Evolutionary conservation across 2,797 vertebrate genomes (phyloP).

Genomic region (Sebastes nivosus): DNA sequence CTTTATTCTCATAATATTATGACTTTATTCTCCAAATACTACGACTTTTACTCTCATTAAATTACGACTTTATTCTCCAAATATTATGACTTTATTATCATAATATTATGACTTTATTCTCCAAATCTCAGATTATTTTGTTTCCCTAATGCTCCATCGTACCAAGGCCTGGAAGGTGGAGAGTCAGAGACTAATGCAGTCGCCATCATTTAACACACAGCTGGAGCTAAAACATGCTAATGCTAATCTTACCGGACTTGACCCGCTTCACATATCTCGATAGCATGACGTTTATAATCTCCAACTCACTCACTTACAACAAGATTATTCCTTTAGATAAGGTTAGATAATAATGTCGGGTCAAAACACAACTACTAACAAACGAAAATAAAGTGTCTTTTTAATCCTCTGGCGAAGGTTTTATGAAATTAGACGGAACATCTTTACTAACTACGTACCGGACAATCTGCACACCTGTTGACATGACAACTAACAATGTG

Average conservation of each 20-base stretch:
- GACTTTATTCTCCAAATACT: too few species aligned
- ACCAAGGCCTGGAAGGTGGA: too few species aligned
- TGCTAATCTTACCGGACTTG: conserved; percentile 59
- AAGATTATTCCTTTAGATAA: neutral
- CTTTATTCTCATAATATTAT: too few species aligned
- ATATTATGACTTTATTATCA: too few species aligned
- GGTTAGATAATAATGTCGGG: neutral
- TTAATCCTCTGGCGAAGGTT: too few species aligned
- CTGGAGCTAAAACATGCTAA: neutral
- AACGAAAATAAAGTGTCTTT: accelerated
- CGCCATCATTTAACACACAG: neutral
- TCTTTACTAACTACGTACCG: accelerated
- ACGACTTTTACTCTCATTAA: too few species aligned
- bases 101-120: too few species aligned
- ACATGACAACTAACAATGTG: neutral
- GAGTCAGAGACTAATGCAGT: neutral
- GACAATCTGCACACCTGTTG: conserved; percentile 39
- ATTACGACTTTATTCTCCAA: too few species aligned
- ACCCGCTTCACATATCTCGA: conserved; percentile 65
- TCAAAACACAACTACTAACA: neutral
- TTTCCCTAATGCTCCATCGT: too few species aligned
- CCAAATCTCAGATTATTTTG: too few species aligned
- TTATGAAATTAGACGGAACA: neutral
- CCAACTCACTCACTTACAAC: neutral
- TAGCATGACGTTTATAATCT: conserved; percentile 46